Conservation (phyloP, 2,113 vertebrate genomes). For the Calyptommatus sinebrachiatus region DNA sequence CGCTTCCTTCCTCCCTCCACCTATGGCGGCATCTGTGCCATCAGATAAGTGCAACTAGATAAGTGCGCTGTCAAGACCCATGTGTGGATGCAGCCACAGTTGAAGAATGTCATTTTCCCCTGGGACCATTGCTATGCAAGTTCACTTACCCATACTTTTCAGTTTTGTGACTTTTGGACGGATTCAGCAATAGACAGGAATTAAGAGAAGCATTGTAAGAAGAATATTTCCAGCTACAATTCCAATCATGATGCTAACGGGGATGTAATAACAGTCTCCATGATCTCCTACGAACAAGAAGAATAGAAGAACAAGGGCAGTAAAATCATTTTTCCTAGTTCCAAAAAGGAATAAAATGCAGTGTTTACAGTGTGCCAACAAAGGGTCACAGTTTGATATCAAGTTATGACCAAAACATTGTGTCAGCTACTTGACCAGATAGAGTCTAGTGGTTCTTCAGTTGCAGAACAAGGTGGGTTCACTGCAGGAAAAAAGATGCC, state of each 20-base stretch:
- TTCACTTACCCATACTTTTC: not conserved
- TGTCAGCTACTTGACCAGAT: too few species aligned
- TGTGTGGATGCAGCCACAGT: too few species aligned
- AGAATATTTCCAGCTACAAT: not conserved
- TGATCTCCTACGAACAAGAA: not conserved
- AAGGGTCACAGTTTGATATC: not conserved
- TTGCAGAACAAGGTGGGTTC: too few species aligned
- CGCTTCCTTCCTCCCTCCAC: too few species aligned
- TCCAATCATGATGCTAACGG: not conserved
- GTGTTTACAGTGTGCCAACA: not conserved
- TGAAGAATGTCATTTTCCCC: not conserved
- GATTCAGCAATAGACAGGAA: conserved; percentile 23
- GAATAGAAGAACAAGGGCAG: not conserved
- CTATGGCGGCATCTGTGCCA: too few species aligned
- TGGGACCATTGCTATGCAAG: not conserved
- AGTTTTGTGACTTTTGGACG: not conserved
- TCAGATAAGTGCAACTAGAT: too few species aligned
- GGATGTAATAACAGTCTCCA: conserved; percentile 12
- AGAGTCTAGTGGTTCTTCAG: too few species aligned
- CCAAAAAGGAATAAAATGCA: not conserved
- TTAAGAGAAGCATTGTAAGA: conserved; percentile 2
- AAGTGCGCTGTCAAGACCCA: too few species aligned
- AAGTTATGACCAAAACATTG: not conserved
- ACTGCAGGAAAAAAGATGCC: too few species aligned
- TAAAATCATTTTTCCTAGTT: not conserved